These are phyloP conservation scores for Siniperca scherzeri DNA, from an alignment of 2,797 vertebrate species.

Conservation along the genomic window DNA sequence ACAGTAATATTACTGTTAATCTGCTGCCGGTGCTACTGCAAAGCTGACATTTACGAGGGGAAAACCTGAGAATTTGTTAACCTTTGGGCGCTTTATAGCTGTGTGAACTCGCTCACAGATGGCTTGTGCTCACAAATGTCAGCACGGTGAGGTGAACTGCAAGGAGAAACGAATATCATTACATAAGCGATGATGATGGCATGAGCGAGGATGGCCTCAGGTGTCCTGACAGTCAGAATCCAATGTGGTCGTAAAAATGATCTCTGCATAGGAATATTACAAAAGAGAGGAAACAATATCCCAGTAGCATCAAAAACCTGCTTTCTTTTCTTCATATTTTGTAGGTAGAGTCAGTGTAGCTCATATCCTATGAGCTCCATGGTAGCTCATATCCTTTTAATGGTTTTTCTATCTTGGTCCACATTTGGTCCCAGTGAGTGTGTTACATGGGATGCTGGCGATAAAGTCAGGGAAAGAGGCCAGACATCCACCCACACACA, in stretches of 20 bases:
- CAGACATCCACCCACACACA: conserved; percentile 76
- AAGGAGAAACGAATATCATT: conserved; percentile 63
- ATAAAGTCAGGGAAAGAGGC: conserved; percentile 76
- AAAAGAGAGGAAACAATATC: conserved; percentile 38
- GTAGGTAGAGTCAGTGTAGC: conserved; percentile 26
- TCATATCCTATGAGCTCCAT: too few relatives aligned
- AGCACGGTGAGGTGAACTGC: conserved; percentile 68
- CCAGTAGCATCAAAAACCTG: conserved; percentile 13
- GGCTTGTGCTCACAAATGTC: conserved; percentile 75
- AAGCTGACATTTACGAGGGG: conserved; percentile 65
- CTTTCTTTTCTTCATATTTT: conserved; percentile 27
- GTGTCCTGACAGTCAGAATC: conserved; percentile 56
- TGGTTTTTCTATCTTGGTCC: conserved; percentile 67
- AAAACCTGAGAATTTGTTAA: conserved; percentile 66
- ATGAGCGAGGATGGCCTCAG: conserved; percentile 58
- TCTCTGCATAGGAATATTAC: conserved; percentile 18
- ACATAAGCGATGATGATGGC: conserved; percentile 71
- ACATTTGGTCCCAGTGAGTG: conserved; percentile 62
- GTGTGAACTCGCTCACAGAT: conserved; percentile 70
- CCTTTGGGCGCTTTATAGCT: conserved; percentile 60
- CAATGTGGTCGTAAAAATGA: conserved; percentile 21
- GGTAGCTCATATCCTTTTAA: conserved; percentile 43
- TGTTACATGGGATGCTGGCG: conserved; percentile 65
- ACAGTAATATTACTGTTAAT: conserved; percentile 41
- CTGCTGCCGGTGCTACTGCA: conserved; percentile 26